Evolutionary conservation across 1,140 invertebrate species (phyloP).

Genomic region (Antheraea mylitta): DNA sequence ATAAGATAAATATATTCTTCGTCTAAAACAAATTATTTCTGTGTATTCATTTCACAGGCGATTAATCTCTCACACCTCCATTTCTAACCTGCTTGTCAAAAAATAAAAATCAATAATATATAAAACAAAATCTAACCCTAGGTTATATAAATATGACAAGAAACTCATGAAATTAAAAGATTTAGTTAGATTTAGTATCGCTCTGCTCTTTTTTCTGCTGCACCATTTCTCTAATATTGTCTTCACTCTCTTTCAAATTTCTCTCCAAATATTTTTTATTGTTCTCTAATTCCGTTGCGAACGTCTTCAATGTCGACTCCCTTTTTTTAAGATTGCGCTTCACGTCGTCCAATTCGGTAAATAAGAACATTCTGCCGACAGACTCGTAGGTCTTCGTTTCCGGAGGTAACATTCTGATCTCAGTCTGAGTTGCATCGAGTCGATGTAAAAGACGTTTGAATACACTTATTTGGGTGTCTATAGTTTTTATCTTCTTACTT

Average conservation of each 20-base stretch:
- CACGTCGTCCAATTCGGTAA: constrained; percentile 83
- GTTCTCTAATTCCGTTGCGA: constrained; percentile 86
- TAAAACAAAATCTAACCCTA: too few relatives aligned
- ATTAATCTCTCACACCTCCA: too few relatives aligned
- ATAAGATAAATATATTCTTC: too few relatives aligned
- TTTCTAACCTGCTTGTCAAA: too few relatives aligned
- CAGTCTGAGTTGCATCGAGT: constrained; percentile 84
- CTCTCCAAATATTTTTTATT: constrained; percentile 88
- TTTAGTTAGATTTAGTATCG: constrained; percentile 22
- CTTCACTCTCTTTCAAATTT: constrained; percentile 90
- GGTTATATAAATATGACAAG: not conserved
- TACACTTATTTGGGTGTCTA: constrained; percentile 88
- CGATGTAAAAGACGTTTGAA: constrained; percentile 85
- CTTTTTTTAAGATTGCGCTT: constrained; percentile 82
- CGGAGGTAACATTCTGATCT: constrained; percentile 78
- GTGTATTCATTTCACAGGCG: too few relatives aligned
- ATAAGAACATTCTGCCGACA: constrained; percentile 91
- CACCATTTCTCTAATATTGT: constrained; percentile 92
- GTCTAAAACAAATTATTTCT: too few relatives aligned
- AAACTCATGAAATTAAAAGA: too few relatives aligned
- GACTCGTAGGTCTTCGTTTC: constrained; percentile 88
- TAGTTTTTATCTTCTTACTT: constrained; percentile 87
- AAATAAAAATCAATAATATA: too few relatives aligned
- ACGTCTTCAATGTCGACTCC: constrained; percentile 82
- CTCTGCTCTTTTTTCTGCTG: constrained; percentile 82